Evolutionary conservation across 2,888 invertebrate species (phyloP).

Genomic region (Ditula angustiorana): DNA sequence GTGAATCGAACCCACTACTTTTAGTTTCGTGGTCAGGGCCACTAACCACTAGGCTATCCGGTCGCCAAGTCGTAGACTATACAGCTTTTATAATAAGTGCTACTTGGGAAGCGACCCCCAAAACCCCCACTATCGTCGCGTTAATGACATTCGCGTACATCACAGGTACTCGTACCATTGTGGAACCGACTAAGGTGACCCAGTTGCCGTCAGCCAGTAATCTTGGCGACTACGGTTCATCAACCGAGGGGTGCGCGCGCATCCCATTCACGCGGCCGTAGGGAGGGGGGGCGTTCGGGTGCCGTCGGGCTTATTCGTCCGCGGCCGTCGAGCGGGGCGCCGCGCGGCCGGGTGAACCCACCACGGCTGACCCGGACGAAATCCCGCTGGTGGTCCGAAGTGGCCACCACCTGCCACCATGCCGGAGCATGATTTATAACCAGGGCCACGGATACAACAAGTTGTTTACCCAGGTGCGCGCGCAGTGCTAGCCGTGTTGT

Average conservation of each 20-base stretch:
- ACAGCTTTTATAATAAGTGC: too few relatives aligned
- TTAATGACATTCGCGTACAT: slow-evolving; percentile 20
- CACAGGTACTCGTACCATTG: too few relatives aligned
- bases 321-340: slow-evolving; percentile 55
- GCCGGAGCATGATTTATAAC: slow-evolving; percentile 91
- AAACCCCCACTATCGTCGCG: neutral
- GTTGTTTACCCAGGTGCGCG: slow-evolving; percentile 91
- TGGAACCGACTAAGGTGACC: slow-evolving; percentile 56
- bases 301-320: slow-evolving; percentile 55
- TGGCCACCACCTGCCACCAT: slow-evolving; percentile 82
- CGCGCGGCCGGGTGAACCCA: slow-evolving; percentile 61
- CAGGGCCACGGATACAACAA: slow-evolving; percentile 93
- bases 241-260: slow-evolving; percentile 70
- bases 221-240: slow-evolving; percentile 41
- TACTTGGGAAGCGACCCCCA: too few relatives aligned
- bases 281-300: slow-evolving; percentile 42
- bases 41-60: too few relatives aligned
- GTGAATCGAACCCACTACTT: too few relatives aligned
- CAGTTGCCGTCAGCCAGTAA: slow-evolving; percentile 43
- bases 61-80: too few relatives aligned
- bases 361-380: slow-evolving; percentile 82
- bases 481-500: slow-evolving; percentile 46
- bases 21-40: too few relatives aligned
- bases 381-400: slow-evolving; percentile 82
- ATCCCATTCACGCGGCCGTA: slow-evolving; percentile 63